Evolutionary conservation across 2,797 vertebrate species (phyloP).

Genomic region (Podarcis lilfordi): DNA sequence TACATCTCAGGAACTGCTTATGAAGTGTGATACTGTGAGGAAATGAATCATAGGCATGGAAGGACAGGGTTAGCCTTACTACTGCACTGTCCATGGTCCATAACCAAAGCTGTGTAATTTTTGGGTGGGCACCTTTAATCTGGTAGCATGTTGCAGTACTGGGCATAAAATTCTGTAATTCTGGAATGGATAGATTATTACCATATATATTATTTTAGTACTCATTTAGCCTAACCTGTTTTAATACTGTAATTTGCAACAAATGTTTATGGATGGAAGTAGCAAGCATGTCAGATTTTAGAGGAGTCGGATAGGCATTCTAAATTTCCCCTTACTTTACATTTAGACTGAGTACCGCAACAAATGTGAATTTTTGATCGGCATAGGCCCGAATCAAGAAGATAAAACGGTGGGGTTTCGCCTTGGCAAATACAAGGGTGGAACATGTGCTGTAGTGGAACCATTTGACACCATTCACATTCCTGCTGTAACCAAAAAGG

Average conservation of each 20-base stretch:
- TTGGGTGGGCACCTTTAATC: not conserved
- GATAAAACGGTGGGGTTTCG: conserved; percentile 97
- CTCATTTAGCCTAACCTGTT: not conserved
- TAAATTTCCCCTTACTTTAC: conserved; percentile 52
- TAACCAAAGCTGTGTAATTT: not conserved
- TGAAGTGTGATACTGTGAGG: not conserved
- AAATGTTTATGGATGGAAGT: conserved; percentile 37
- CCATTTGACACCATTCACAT: conserved; percentile 92
- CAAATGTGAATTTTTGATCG: conserved; percentile 98
- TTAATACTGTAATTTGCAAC: not conserved
- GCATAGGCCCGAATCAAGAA: conserved; percentile 88
- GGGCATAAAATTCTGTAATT: not conserved
- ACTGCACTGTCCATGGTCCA: not conserved
- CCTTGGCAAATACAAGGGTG: conserved; percentile 95
- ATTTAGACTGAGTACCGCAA: conserved; percentile 94
- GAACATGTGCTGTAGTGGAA: conserved; percentile 92
- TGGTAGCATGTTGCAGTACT: not conserved
- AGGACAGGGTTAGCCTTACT: no score
- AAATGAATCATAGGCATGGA: not conserved
- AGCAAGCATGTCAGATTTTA: not conserved
- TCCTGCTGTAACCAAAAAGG: conserved; percentile 85
- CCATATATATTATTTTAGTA: not conserved
- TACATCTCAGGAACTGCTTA: not conserved
- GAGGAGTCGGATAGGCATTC: conserved; percentile 6
- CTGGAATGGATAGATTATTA: not conserved